A percentile compares a stretch with the other conserved stretches of the same genome.
Conservation (phyloP, 2,797 vertebrate species). For the Phalloptychus januarius region DNA sequence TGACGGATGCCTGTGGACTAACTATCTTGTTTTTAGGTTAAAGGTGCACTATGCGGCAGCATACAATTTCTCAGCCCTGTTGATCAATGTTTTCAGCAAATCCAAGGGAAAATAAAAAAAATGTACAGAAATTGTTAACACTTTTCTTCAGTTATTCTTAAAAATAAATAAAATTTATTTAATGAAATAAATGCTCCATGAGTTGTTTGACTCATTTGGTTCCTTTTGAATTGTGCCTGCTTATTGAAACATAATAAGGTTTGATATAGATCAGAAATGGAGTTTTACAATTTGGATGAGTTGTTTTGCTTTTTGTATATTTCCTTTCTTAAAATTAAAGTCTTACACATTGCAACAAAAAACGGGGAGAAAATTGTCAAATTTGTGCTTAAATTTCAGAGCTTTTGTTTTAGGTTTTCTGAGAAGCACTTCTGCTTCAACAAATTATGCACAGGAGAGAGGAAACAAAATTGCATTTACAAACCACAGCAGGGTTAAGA, state of each 20-base stretch:
- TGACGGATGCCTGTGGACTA: conserved; percentile 81
- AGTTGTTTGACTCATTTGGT: conserved; percentile 37
- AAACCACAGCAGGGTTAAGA: neutral
- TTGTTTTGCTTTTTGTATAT: conserved; percentile 16
- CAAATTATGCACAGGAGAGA: neutral
- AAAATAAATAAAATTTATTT: conserved; percentile 89
- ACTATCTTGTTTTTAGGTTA: conserved; percentile 79
- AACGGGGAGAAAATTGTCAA: neutral
- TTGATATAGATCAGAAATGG: neutral
- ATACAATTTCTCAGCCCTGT: conserved; percentile 79
- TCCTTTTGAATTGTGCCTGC: neutral
- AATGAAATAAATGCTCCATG: conserved; percentile 74
- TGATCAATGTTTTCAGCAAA: conserved; percentile 79
- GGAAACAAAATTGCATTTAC: conserved; percentile 6
- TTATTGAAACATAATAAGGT: neutral
- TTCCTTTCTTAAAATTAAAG: conserved; percentile 19
- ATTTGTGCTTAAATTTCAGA: conserved; percentile 8
- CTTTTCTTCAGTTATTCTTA: conserved; percentile 86
- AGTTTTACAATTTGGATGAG: conserved; percentile 12
- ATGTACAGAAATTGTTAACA: conserved; percentile 87
- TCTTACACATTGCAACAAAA: conserved; percentile 1
- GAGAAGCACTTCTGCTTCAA: neutral
- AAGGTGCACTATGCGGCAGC: conserved; percentile 82
- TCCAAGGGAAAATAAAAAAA: conserved; percentile 81
- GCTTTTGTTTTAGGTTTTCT: conserved; percentile 1